phyloP scores from a whole-genome alignment of 2,113 vertebrate genomes.

The Thymallus thymallus region DNA sequence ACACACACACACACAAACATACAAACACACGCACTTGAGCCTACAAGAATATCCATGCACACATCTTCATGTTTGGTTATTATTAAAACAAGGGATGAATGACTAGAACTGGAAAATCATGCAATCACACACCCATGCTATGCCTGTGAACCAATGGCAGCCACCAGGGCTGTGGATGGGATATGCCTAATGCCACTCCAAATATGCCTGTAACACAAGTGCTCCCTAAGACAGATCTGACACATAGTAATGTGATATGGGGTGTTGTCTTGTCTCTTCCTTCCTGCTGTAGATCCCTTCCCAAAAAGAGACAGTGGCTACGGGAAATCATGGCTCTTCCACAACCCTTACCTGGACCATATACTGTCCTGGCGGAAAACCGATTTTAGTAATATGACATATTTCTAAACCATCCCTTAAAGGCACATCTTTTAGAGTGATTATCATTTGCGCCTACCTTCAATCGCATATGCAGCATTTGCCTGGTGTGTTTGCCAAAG shows the following conservation, averaged over 20 bases:
- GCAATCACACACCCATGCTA: background rate
- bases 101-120: background rate
- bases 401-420: background rate
- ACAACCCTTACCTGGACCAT: background rate
- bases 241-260: conserved; percentile 26
- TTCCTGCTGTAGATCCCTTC: conserved; percentile 34
- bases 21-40: background rate
- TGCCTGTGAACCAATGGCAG: conserved; percentile 1
- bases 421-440: background rate
- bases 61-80: no score
- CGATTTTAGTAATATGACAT: background rate
- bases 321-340: conserved; percentile 13
- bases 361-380: background rate
- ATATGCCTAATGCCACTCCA: no score
- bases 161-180: background rate
- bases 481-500: background rate
- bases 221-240: conserved; percentile 12
- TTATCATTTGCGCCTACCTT: no score
- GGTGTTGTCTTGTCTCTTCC: conserved; percentile 40
- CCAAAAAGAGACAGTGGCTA: conserved; percentile 6
- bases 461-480: background rate
- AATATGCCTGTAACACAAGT: conserved; percentile 8
- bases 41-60: background rate
- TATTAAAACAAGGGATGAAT: no score
- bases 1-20: background rate